Conservation (phyloP, 2,113 vertebrate genomes). For the Onychorhynchus coronatus region DNA sequence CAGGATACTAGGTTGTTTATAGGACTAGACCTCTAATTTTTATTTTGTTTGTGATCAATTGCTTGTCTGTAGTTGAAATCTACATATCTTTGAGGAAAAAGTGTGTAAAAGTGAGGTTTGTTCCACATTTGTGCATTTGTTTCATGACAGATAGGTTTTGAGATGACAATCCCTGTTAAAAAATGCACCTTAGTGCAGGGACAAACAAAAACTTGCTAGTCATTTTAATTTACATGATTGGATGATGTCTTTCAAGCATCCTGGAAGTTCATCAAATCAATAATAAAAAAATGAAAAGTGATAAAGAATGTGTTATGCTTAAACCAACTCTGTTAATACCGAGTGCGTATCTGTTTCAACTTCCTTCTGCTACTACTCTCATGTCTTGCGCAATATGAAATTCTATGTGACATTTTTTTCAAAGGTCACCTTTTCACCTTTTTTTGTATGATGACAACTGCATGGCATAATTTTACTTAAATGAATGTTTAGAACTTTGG, state of each 20-base stretch:
- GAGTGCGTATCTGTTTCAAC: not conserved
- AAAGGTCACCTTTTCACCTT: too few relatives aligned
- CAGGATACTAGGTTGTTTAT: not conserved
- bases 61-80: not conserved
- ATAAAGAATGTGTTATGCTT: not conserved
- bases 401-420: not conserved
- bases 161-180: not conserved
- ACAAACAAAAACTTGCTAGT: not conserved
- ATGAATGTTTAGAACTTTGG: not conserved
- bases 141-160: not conserved
- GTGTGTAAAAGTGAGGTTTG: not conserved
- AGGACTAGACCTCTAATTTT: not conserved
- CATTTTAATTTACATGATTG: not conserved
- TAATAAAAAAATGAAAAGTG: not conserved
- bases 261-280: not conserved
- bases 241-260: not conserved
- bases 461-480: not conserved
- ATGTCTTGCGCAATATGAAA: not conserved
- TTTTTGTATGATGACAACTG: not conserved
- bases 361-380: not conserved
- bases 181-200: not conserved
- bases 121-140: not conserved
- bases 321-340: not conserved
- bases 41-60: not conserved
- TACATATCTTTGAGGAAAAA: not conserved